These are phyloP conservation scores for Macrostomum cliftonense DNA, from an alignment of 2,888 invertebrate genomes.

Conservation along the genomic window DNA sequence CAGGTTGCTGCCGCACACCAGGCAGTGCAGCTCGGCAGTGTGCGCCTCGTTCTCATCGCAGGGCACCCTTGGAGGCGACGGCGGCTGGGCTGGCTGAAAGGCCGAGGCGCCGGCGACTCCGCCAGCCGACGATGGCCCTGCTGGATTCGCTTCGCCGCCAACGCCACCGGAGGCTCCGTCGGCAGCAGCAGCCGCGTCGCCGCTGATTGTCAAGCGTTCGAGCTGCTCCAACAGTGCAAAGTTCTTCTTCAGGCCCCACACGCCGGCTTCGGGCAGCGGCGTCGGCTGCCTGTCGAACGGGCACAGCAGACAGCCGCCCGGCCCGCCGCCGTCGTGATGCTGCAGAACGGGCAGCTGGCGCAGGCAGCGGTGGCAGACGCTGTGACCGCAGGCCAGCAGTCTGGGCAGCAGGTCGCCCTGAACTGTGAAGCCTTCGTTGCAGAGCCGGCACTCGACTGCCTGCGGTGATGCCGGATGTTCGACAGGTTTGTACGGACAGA, in stretches of 20 bases:
- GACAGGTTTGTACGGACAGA: too few relatives aligned
- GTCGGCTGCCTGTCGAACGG: conserved; percentile 46
- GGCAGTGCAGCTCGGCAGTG: conserved; percentile 44
- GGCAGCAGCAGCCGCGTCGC: background rate
- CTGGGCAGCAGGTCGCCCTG: conserved; percentile 44
- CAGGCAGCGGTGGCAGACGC: conserved; percentile 45
- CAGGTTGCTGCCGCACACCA: conserved; percentile 43
- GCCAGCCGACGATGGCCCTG: too few relatives aligned
- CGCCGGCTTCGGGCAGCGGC: conserved; percentile 38
- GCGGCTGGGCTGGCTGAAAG: too few relatives aligned
- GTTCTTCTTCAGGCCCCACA: conserved; percentile 44
- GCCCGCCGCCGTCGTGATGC: conserved; percentile 6
- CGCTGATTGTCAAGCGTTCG: conserved; percentile 35
- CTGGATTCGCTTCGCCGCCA: too few relatives aligned
- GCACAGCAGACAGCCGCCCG: conserved; percentile 39
- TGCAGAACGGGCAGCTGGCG: conserved; percentile 35
- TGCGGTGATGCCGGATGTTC: too few relatives aligned
- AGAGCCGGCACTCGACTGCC: conserved; percentile 41
- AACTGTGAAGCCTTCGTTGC: conserved; percentile 43
- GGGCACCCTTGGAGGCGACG: conserved; percentile 17
- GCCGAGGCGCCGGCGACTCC: too few relatives aligned
- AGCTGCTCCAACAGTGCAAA: conserved; percentile 45
- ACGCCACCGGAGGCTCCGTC: too few relatives aligned
- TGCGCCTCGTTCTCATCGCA: conserved; percentile 46
- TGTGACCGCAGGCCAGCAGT: conserved; percentile 37